Conservation (phyloP, 2,888 invertebrate genomes). For the Melikaiella ostensackeni region DNA sequence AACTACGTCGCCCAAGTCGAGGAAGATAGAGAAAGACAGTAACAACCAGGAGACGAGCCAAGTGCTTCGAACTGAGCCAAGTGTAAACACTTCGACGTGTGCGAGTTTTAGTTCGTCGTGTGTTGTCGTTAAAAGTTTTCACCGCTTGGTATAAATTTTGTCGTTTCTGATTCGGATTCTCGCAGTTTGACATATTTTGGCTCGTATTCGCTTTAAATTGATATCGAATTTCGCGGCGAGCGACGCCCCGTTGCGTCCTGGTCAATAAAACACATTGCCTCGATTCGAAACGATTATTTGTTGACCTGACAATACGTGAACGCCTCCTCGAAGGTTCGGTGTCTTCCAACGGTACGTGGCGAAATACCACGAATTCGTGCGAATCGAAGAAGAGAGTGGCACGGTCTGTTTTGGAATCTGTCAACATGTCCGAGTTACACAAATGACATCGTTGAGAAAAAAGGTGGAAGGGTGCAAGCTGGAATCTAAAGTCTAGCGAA, state of each 20-base stretch:
- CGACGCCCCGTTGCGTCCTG: constrained; percentile 24
- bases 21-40: constrained; percentile 27
- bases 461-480: constrained; percentile 31
- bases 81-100: constrained; percentile 24
- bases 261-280: constrained; percentile 15
- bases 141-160: background rate
- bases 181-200: constrained; percentile 28
- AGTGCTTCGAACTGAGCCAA: constrained; percentile 18
- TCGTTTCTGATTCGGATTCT: background rate
- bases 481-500: constrained; percentile 33
- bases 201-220: background rate
- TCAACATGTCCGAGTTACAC: constrained; percentile 22
- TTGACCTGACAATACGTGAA: constrained; percentile 36
- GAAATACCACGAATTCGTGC: constrained; percentile 33
- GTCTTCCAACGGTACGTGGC: constrained; percentile 35
- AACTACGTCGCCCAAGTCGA: background rate
- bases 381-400: constrained; percentile 24
- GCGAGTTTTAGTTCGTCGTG: constrained; percentile 4
- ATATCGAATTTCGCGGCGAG: background rate
- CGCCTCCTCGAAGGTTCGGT: constrained; percentile 29
- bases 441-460: constrained; percentile 26
- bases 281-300: constrained; percentile 34
- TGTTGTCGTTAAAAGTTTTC: constrained; percentile 17
- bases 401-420: constrained; percentile 25
- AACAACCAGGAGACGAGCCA: constrained; percentile 22